Percentiles rank a stretch among this genome's conserved stretches.
Conservation (phyloP, 2,797 vertebrate species). For the Coccyzus lansbergi region DNA sequence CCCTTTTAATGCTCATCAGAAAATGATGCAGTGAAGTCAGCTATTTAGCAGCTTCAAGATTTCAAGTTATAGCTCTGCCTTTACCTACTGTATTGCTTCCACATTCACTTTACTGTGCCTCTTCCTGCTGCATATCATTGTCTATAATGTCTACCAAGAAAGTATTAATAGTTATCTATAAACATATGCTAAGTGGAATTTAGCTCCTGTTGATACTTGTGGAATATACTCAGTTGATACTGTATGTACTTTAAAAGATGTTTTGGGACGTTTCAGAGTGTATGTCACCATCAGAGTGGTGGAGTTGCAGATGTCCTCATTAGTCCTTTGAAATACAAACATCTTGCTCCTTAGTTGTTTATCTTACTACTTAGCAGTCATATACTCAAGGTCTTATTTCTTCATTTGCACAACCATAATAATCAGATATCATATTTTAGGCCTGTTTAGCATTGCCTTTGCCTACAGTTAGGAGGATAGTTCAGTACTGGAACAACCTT, state of each 20-base stretch:
- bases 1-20: neutral
- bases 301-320: neutral
- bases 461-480: neutral
- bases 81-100: neutral
- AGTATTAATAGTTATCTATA: neutral
- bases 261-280: neutral
- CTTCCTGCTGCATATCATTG: neutral
- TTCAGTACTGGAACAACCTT: neutral
- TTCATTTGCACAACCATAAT: neutral
- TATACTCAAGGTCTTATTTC: neutral
- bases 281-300: neutral
- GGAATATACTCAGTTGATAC: neutral
- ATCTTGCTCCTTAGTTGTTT: neutral
- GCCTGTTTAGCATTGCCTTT: neutral
- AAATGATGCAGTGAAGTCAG: neutral
- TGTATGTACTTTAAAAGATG: neutral
- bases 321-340: neutral
- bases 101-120: neutral
- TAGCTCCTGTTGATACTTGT: neutral
- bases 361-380: neutral
- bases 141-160: neutral
- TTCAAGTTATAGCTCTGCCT: neutral
- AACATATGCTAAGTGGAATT: neutral
- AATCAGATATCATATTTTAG: neutral
- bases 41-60: neutral